Evolutionary conservation across 1,140 invertebrate species (phyloP).

Genomic region (Apolygus lucorum): DNA sequence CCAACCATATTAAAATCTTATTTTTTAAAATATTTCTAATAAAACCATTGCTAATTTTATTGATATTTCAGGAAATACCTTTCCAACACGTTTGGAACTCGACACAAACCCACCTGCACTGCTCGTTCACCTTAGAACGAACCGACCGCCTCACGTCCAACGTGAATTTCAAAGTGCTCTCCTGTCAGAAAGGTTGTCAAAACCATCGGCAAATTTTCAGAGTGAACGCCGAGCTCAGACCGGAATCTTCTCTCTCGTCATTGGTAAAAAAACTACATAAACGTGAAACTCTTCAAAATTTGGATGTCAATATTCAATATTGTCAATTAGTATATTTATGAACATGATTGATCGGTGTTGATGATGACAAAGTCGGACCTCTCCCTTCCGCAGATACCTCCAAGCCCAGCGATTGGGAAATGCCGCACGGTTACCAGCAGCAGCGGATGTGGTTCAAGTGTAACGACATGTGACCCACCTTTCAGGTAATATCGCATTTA

Average conservation of each 20-base stretch:
- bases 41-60: too few relatives aligned
- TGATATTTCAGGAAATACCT: slow-evolving; percentile 70
- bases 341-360: too few relatives aligned
- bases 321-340: too few relatives aligned
- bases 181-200: slow-evolving; percentile 46
- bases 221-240: slow-evolving; percentile 44
- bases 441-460: slow-evolving; percentile 46
- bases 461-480: slow-evolving; percentile 45
- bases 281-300: too few relatives aligned
- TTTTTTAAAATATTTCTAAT: too few relatives aligned
- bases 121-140: slow-evolving; percentile 74
- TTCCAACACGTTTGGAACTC: slow-evolving; percentile 88
- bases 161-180: slow-evolving; percentile 46
- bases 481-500: too few relatives aligned
- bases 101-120: slow-evolving; percentile 77
- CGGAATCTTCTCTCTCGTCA: slow-evolving; percentile 36
- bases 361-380: too few relatives aligned
- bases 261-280: too few relatives aligned
- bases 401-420: slow-evolving; percentile 36
- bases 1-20: too few relatives aligned
- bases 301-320: too few relatives aligned
- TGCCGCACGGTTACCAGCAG: slow-evolving; percentile 46
- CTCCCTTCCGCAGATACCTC: slow-evolving; percentile 32
- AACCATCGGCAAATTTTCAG: slow-evolving; percentile 45
- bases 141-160: slow-evolving; percentile 40